These are phyloP conservation scores for Nomada fabriciana DNA, from an alignment of 2,888 invertebrate genomes.

Conservation along the genomic window DNA sequence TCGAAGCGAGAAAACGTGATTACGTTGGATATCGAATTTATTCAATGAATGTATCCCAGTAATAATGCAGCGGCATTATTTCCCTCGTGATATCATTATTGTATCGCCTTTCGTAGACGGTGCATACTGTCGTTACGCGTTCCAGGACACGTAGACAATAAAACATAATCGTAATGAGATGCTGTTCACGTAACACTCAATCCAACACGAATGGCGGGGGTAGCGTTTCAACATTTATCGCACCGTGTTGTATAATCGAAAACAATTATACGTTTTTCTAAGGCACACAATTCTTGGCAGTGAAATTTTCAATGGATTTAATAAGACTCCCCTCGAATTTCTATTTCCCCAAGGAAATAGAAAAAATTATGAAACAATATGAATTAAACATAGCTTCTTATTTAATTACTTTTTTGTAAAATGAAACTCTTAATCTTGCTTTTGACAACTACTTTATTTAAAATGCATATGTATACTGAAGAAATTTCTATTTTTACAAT, in stretches of 20 bases:
- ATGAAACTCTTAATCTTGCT: no score
- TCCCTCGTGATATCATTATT: constrained; percentile 24
- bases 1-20: constrained; percentile 67
- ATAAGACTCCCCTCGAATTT: background rate
- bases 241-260: background rate
- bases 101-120: constrained; percentile 37
- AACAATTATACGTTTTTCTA: background rate
- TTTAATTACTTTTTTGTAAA: no score
- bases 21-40: constrained; percentile 69
- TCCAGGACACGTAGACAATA: constrained; percentile 16
- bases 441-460: no score
- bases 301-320: background rate
- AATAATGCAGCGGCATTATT: constrained; percentile 37
- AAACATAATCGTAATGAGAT: constrained; percentile 30
- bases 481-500: no score
- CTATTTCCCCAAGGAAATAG: background rate
- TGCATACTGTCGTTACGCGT: constrained; percentile 4
- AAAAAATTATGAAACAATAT: no score
- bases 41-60: constrained; percentile 48
- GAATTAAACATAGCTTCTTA: no score
- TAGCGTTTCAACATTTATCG: constrained; percentile 16
- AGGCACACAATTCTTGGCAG: background rate
- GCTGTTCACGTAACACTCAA: constrained; percentile 24
- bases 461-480: no score
- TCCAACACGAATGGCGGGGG: constrained; percentile 2